Evolutionary conservation across 2,113 vertebrate genomes (phyloP), one percentile per base, ranked within the genome.

Genomic region (Phycodurus eques): DNA sequence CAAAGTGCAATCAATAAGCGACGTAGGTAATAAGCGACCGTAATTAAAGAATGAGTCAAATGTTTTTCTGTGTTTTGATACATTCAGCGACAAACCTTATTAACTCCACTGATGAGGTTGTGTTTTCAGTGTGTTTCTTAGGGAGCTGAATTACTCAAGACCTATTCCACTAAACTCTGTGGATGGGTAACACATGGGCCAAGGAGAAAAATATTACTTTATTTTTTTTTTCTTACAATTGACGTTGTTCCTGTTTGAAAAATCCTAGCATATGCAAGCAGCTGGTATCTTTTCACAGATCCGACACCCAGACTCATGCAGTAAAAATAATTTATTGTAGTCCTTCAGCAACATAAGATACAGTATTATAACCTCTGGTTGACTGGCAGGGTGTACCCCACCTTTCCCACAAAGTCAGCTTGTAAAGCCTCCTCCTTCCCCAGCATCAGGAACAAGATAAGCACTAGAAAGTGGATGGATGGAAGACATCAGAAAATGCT

Each of bases 31-130:
- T 61, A 60, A 27, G 15, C 7, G 15, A n/a, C 9, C 9, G 9
- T 56, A 13, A 27, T 15, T 42, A 13, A 39, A 54, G 20, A 67
- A 33, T 44, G 27, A 60, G 8, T 22, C 10, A 73, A 14, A 14
- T 14, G 11, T 67, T 67, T 73, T 44, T 33, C 66, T 47, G 47
- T 20, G 19, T 8, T 71, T 53, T 60, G 8, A 54, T 57, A n/a
- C 31, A 39, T 63, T 33, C 33, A 63, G 33, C 14, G 33, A 39
- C 33, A 35, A 63, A 39, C 12, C 7, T 15, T 63, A 43, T 64
- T 31, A 31, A 22, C 11, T 59, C n/a, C 5, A 22, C n/a, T 27
- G n/a, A 20, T n/a, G 47, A 15, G 27, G n/a, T 31, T 59, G n/a
- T 31, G 56, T 59, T 59, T 59, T 59, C 11, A 31, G 56, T 14